phyloP scores from a whole-genome alignment of 1,140 invertebrate genomes.

The Neotoxoptera formosana region DNA sequence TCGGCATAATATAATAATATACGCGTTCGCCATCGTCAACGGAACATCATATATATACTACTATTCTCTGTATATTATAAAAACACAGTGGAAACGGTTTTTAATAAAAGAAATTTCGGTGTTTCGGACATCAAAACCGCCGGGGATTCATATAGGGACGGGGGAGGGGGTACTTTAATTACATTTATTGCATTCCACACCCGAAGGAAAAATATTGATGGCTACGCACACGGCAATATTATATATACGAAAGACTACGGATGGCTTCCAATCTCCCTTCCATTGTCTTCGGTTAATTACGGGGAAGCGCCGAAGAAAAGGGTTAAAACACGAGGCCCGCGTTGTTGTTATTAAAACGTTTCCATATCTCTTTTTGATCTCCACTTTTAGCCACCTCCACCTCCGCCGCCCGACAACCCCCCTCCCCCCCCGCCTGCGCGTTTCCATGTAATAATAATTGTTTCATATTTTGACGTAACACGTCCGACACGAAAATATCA shows the following conservation, averaged over 20 bases:
- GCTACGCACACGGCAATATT: slow-evolving; percentile 15
- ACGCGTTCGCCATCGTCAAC: not conserved
- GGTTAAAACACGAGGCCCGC: slow-evolving; percentile 37
- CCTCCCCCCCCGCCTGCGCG: not conserved
- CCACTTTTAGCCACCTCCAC: slow-evolving; percentile 27
- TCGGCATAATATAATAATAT: too few species aligned
- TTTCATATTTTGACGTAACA: slow-evolving; percentile 9
- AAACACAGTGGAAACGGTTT: slow-evolving; percentile 31
- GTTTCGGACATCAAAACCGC: slow-evolving; percentile 27
- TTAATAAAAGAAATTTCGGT: slow-evolving; percentile 48
- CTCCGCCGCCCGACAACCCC: not conserved
- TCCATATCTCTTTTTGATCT: slow-evolving; percentile 57
- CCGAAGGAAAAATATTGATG: slow-evolving; percentile 49
- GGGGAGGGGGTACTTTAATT: slow-evolving; percentile 31
- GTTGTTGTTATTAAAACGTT: slow-evolving; percentile 57
- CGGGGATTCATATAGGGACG: not conserved
- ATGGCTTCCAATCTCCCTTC: slow-evolving; percentile 37
- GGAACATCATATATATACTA: not conserved
- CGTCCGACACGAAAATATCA: slow-evolving; percentile 43
- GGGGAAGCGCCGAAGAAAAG: slow-evolving; percentile 52
- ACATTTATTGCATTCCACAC: slow-evolving; percentile 56
- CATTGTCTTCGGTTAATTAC: slow-evolving; percentile 57
- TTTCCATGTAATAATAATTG: slow-evolving; percentile 45
- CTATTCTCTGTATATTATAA: not conserved
- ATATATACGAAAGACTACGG: slow-evolving; percentile 8